Conservation (phyloP, 2,888 invertebrate genomes). For the Seira musarum region DNA sequence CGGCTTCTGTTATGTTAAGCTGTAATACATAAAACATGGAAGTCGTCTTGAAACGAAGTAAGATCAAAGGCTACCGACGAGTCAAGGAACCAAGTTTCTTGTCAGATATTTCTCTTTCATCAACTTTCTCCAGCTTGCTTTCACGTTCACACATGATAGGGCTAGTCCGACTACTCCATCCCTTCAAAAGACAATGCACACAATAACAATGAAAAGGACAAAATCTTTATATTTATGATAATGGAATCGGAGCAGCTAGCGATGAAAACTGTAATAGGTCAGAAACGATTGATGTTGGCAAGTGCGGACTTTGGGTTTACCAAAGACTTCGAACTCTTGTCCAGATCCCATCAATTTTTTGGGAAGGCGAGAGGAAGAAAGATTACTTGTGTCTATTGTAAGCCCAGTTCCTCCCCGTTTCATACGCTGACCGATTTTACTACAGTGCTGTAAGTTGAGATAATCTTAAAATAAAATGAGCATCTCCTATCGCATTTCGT, state of each 20-base stretch:
- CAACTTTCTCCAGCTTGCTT: not conserved
- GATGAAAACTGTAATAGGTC: not conserved
- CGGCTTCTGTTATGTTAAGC: not conserved
- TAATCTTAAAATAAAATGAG: conserved; percentile 1
- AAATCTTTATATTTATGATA: not conserved
- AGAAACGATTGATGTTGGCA: not conserved
- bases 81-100: not conserved
- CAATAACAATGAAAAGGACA: not conserved
- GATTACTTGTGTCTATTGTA: not conserved
- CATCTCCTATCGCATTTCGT: not conserved
- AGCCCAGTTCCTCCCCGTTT: not conserved
- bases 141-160: not conserved
- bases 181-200: not conserved
- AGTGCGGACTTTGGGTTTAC: not conserved
- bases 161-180: too few relatives aligned
- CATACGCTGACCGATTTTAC: too few relatives aligned
- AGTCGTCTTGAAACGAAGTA: not conserved
- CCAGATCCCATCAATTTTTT: too few relatives aligned
- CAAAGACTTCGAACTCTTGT: not conserved
- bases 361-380: not conserved
- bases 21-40: not conserved
- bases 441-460: not conserved
- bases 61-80: not conserved
- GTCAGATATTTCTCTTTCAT: not conserved
- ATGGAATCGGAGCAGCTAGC: not conserved